phyloP scores from a whole-genome alignment of 2,888 invertebrate species.

The Synergus gifuensis region DNA sequence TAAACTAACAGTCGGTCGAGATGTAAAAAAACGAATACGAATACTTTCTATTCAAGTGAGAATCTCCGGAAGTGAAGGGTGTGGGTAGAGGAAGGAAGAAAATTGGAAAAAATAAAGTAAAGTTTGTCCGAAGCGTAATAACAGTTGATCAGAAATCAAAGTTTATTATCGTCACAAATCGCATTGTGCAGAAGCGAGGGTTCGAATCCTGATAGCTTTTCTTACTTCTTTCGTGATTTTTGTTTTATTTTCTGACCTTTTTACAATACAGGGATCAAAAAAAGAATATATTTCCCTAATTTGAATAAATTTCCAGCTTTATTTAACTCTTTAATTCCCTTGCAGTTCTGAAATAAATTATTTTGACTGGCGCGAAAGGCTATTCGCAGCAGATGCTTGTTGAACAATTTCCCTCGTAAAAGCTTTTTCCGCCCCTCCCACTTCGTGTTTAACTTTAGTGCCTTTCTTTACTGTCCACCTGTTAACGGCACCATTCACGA shows the following conservation, averaged over 20 bases:
- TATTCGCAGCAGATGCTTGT: slow-evolving; percentile 21
- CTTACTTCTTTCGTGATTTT: not conserved
- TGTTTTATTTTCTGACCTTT: slow-evolving; percentile 8
- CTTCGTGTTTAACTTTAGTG: slow-evolving; percentile 33
- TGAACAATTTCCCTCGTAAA: slow-evolving; percentile 21
- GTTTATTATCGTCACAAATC: not conserved
- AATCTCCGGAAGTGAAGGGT: not conserved
- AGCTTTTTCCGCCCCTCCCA: slow-evolving; percentile 11
- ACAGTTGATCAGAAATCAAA: not conserved
- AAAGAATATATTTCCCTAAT: not conserved
- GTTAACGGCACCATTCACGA: slow-evolving; percentile 38
- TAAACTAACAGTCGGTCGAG: not conserved
- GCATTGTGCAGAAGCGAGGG: not conserved
- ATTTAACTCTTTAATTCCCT: not conserved
- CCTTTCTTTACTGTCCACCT: slow-evolving; percentile 32
- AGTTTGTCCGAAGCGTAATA: not conserved
- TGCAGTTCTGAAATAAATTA: not conserved
- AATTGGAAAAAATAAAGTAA: no score
- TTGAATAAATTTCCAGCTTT: not conserved
- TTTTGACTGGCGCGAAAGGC: slow-evolving; percentile 13
- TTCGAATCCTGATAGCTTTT: not conserved
- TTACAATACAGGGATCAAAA: slow-evolving; percentile 3
- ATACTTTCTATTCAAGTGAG: not conserved
- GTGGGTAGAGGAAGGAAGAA: not conserved
- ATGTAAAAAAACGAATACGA: not conserved